A percentile compares a stretch with the other conserved stretches of the same genome.
Evolutionary conservation across 2,888 invertebrate genomes (phyloP).

Genomic region (Brachylomia viminalis): DNA sequence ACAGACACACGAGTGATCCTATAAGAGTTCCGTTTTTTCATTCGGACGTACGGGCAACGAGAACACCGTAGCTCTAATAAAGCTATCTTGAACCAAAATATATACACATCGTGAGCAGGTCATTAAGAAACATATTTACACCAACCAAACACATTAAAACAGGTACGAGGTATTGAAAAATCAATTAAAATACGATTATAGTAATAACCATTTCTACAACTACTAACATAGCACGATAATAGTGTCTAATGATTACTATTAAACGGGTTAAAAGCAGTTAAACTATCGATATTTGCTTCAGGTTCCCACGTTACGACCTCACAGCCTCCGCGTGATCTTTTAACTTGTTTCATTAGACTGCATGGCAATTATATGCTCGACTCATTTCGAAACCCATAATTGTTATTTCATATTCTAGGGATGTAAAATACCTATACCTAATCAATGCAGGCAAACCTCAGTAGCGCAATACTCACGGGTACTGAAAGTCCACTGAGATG

Average conservation of each 20-base stretch:
- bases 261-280: slow-evolving; percentile 1
- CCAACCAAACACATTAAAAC: not conserved
- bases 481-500: too few relatives aligned
- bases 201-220: not conserved
- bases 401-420: not conserved
- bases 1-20: too few relatives aligned
- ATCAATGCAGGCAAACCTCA: not conserved
- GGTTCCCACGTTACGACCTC: slow-evolving; percentile 7
- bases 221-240: not conserved
- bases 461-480: too few relatives aligned
- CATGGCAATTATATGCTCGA: not conserved
- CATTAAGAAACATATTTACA: not conserved
- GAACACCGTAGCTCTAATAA: not conserved
- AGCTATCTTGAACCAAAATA: not conserved
- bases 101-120: not conserved
- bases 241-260: not conserved
- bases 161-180: not conserved
- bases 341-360: slow-evolving; percentile 13
- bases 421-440: not conserved
- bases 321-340: not conserved
- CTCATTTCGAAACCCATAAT: not conserved
- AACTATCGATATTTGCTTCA: not conserved
- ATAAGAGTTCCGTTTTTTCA: too few relatives aligned
- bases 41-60: not conserved
- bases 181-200: slow-evolving; percentile 2